Evolutionary conservation across 2,888 invertebrate genomes (phyloP), one percentile per base, ranked within the genome.

Genomic region (Metellina segmentata): DNA sequence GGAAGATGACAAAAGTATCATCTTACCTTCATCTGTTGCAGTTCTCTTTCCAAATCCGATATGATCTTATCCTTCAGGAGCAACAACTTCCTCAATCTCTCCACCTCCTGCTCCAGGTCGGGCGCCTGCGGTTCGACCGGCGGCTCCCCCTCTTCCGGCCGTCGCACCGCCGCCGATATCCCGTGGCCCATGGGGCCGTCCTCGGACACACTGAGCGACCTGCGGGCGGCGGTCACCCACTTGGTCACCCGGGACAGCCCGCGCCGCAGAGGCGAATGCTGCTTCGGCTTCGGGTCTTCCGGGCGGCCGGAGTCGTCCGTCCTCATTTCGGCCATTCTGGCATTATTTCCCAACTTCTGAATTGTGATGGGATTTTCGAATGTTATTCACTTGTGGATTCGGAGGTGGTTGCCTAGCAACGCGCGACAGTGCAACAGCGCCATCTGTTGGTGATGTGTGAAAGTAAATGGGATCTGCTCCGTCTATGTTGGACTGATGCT

Each of bases 1-100:
- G 5, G n/a, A 34, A 34, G 34, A 4, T 34, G n/a, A 1, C 72
- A 20, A 49, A 81, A 49, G 2, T 70, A 20, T n/a, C n/a, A 19
- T 74, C 81, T 71, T 20, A 91, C 91, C 78, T 91, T 91, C 72
- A 91, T 34, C n/a, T 87, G 85, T 11, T 82, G 61, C 6, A 91
- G 13, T 20, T 91, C 91, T 20, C 20, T 75, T 16, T 53, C 77
- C 48, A 91, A 61, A 48, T 91, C 91, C 2, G 61, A 48, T 1
- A 91, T 91, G 7, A 87, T 78, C 6, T 72, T 69, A n/a, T 91
- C 91, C 49, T 83, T 91, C 11, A 85, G 75, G 20, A 85, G 81
- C 4, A 90, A 13, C 51, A 81, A 8, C 53, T n/a, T 75, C 74
- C 75, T 85, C 13, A 86, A 16, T 7, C 49, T 48, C 11, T 85